These are phyloP conservation scores for Ametastegia equiseti DNA, from an alignment of 2,888 invertebrate species.

Conservation along the genomic window DNA sequence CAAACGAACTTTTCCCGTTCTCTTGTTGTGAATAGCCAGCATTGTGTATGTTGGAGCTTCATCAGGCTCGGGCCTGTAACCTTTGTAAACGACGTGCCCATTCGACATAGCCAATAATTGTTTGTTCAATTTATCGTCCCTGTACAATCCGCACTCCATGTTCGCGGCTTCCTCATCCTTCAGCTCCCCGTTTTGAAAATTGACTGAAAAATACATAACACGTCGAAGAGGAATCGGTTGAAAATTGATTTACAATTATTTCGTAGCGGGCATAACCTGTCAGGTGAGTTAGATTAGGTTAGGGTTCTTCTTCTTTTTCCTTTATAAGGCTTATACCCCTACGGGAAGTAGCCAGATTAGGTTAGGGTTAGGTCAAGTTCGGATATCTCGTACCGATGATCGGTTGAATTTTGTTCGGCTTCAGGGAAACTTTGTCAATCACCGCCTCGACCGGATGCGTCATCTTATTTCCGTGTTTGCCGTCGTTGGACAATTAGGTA, in stretches of 20 bases:
- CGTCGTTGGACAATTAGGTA: too few species aligned
- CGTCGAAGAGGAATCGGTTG: neutral
- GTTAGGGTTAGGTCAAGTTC: neutral
- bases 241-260: neutral
- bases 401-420: slow-evolving; percentile 68
- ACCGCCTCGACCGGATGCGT: slow-evolving; percentile 61
- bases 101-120: slow-evolving; percentile 68
- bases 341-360: too few species aligned
- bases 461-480: slow-evolving; percentile 55
- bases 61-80: slow-evolving; percentile 65
- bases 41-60: slow-evolving; percentile 67
- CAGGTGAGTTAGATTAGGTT: neutral
- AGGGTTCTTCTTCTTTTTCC: too few species aligned
- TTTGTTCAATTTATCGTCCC: slow-evolving; percentile 61
- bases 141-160: slow-evolving; percentile 67
- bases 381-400: slow-evolving; percentile 65
- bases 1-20: slow-evolving; percentile 69
- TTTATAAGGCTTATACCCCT: too few species aligned
- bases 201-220: slow-evolving; percentile 60
- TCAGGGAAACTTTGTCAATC: slow-evolving; percentile 66
- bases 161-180: slow-evolving; percentile 66
- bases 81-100: slow-evolving; percentile 69
- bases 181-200: slow-evolving; percentile 70
- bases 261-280: neutral
- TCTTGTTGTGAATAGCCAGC: slow-evolving; percentile 70